Conservation (phyloP, 2,113 vertebrate genomes). For the Channa maculata region DNA sequence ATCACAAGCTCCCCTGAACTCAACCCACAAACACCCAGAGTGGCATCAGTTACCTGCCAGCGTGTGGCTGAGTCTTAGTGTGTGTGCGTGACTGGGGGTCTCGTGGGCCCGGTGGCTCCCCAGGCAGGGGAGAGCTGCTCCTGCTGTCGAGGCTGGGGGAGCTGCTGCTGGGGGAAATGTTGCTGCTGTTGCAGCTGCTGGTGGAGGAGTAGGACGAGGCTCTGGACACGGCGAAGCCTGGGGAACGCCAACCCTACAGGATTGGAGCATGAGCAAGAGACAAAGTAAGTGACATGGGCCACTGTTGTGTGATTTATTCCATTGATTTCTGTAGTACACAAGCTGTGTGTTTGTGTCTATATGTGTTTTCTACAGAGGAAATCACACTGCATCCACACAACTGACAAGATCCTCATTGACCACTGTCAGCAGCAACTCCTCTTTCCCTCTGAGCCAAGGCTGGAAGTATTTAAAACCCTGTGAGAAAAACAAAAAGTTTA, state of each 20-base stretch:
- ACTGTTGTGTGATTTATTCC: no score
- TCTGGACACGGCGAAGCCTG: conserved; percentile 78
- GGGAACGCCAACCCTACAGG: conserved; percentile 79
- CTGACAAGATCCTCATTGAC: conserved; percentile 85
- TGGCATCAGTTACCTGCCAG: conserved; percentile 50
- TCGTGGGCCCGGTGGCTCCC: conserved; percentile 48
- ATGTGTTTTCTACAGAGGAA: no score
- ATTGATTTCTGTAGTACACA: no score
- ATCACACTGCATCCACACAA: conserved; percentile 1
- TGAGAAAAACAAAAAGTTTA: background rate
- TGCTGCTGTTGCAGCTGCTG: conserved; percentile 70
- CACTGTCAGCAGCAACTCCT: conserved; percentile 85
- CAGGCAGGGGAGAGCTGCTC: conserved; percentile 72
- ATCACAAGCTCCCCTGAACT: no score
- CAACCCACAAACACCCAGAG: background rate
- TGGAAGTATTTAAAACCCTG: conserved; percentile 88
- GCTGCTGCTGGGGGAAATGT: conserved; percentile 77
- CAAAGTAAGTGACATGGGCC: no score
- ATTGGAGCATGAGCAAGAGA: no score
- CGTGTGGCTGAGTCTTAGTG: conserved; percentile 20
- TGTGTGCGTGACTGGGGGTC: background rate
- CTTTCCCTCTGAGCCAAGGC: conserved; percentile 86
- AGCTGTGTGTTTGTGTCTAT: no score
- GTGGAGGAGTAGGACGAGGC: conserved; percentile 69
- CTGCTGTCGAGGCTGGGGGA: conserved; percentile 73